phyloP scores from a whole-genome alignment of 2,113 vertebrate species.

The Hydropotes inermis region DNA sequence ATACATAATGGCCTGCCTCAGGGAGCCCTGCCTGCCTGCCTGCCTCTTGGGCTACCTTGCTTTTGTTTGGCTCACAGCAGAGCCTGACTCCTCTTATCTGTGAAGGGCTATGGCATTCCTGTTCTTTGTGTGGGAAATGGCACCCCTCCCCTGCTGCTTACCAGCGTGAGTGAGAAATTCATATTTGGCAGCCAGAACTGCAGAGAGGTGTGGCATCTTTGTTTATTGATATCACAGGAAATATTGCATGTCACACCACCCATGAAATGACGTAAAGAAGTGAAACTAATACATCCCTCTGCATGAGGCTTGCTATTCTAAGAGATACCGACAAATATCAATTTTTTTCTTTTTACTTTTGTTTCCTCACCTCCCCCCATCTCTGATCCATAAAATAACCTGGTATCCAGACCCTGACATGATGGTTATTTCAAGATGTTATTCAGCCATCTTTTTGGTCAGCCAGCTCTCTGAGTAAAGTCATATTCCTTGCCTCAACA shows the following conservation, averaged over 20 bases:
- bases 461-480: not conserved
- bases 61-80: not conserved
- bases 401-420: not conserved
- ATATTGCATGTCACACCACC: not conserved
- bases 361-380: not conserved
- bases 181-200: not conserved
- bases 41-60: not conserved
- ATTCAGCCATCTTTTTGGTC: not conserved
- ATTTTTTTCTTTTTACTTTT: not conserved
- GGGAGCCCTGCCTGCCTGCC: not conserved
- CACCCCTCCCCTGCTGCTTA: not conserved
- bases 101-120: not conserved
- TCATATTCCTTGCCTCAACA: not conserved
- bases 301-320: not conserved
- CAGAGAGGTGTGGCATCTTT: not conserved
- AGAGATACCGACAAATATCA: accelerated
- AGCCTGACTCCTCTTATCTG: not conserved
- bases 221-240: not conserved
- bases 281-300: not conserved
- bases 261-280: accelerated
- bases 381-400: not conserved
- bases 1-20: not conserved
- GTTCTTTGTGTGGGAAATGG: not conserved
- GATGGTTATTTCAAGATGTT: not conserved
- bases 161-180: not conserved